Evolutionary conservation across 1,140 invertebrate genomes (phyloP).

Genomic region (Drosophila navojoa): DNA sequence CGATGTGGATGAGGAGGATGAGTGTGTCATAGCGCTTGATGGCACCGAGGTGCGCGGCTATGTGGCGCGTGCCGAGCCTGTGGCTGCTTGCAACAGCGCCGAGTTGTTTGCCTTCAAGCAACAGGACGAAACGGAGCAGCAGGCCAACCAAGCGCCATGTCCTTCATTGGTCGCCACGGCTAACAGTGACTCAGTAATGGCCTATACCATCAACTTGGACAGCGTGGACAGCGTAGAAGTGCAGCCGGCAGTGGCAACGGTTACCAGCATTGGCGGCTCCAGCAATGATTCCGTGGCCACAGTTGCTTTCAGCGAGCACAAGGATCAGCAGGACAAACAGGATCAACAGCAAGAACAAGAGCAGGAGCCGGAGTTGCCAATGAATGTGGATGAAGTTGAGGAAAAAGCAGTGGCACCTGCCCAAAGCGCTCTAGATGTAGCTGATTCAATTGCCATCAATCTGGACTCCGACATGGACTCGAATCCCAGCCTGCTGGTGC

Average conservation of each 20-base stretch:
- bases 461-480: conserved; percentile 25
- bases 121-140: conserved; percentile 24
- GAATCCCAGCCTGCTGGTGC: conserved; percentile 15
- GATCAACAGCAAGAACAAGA: neutral
- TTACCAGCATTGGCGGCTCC: neutral
- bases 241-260: neutral
- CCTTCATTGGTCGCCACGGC: conserved; percentile 56
- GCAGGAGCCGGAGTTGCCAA: neutral
- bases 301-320: conserved; percentile 27
- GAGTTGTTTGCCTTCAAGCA: conserved; percentile 64
- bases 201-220: conserved; percentile 55
- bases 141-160: conserved; percentile 10
- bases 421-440: neutral
- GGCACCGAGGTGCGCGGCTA: conserved; percentile 71
- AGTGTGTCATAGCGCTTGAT: conserved; percentile 67
- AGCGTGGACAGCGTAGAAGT: conserved; percentile 30
- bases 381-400: neutral
- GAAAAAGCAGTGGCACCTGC: too few relatives aligned
- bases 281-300: conserved; percentile 36
- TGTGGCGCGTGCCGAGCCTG: conserved; percentile 42
- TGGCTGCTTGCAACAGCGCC: conserved; percentile 50
- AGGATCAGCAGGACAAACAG: neutral
- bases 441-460: neutral
- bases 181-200: conserved; percentile 57
- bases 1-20: conserved; percentile 43